These are phyloP conservation scores for Colistium nudipinnis DNA, from an alignment of 2,113 vertebrate species.

Conservation along the genomic window DNA sequence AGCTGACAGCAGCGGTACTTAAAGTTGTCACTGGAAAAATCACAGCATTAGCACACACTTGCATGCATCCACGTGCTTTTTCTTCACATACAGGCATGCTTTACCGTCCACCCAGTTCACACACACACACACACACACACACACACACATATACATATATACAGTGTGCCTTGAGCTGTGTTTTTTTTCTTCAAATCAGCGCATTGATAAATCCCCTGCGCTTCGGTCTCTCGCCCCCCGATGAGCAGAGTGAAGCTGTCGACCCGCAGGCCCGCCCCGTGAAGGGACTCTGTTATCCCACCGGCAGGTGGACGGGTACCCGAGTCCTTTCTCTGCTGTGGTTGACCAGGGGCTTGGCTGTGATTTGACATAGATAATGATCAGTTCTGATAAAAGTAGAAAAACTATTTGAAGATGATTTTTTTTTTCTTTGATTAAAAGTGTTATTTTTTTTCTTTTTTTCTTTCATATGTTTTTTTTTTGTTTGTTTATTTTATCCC, in stretches of 20 bases:
- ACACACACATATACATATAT: conserved; percentile 12
- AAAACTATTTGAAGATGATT: conserved; percentile 39
- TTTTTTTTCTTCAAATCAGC: conserved; percentile 61
- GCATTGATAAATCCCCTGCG: conserved; percentile 27
- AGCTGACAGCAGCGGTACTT: neutral
- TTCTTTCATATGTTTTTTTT: conserved; percentile 65
- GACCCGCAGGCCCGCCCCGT: conserved; percentile 29
- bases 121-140: conserved; percentile 15
- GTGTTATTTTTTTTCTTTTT: conserved; percentile 67
- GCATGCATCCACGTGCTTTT: conserved; percentile 13
- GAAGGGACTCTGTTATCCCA: conserved; percentile 28
- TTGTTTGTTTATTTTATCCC: conserved; percentile 71
- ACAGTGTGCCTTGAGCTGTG: conserved; percentile 53
- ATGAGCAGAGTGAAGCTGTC: conserved; percentile 12
- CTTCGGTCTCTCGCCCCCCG: conserved; percentile 19
- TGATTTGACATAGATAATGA: conserved; percentile 64
- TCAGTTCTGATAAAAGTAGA: conserved; percentile 55
- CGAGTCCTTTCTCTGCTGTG: conserved; percentile 35
- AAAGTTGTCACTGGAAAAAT: conserved; percentile 26
- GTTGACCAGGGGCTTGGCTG: conserved; percentile 35
- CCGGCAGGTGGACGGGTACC: conserved; percentile 17
- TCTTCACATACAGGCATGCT: conserved; percentile 12
- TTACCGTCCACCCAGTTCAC: neutral
- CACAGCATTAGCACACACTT: conserved; percentile 4
- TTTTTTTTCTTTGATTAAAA: conserved; percentile 51